phyloP scores from a whole-genome alignment of 1,140 invertebrate species.

The Lordiphosa stackelbergi region DNA sequence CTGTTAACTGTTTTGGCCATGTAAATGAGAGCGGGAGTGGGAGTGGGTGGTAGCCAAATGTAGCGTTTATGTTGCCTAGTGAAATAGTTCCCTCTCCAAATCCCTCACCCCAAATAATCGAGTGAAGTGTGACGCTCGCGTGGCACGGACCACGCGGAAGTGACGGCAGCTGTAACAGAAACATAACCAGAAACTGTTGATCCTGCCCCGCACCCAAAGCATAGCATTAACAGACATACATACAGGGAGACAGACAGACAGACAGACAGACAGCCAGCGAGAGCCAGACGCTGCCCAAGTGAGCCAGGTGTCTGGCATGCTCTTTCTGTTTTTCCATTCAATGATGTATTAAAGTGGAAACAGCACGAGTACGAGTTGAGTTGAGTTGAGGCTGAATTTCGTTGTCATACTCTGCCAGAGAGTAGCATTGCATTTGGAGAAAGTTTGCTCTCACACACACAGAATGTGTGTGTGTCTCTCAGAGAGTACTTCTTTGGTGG shows the following conservation, averaged over 20 bases:
- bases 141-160: slow-evolving; percentile 63
- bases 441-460: too few species aligned
- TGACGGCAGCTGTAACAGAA: slow-evolving; percentile 66
- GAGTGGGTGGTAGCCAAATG: not conserved
- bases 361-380: slow-evolving; percentile 43
- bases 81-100: slow-evolving; percentile 2
- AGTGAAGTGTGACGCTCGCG: slow-evolving; percentile 70
- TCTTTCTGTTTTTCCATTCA: slow-evolving; percentile 67
- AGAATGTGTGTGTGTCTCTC: too few species aligned
- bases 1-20: slow-evolving; percentile 26
- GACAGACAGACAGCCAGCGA: slow-evolving; percentile 5
- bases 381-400: slow-evolving; percentile 39
- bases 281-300: slow-evolving; percentile 28
- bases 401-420: slow-evolving; percentile 6
- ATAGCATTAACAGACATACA: slow-evolving; percentile 22
- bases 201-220: slow-evolving; percentile 54
- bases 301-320: slow-evolving; percentile 71
- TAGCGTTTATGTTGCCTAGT: slow-evolving; percentile 15
- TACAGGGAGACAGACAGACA: slow-evolving; percentile 10
- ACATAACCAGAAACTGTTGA: slow-evolving; percentile 69
- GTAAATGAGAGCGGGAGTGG: slow-evolving; percentile 9
- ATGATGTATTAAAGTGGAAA: slow-evolving; percentile 74
- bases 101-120: slow-evolving; percentile 29
- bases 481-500: too few species aligned
- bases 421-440: too few species aligned